phyloP scores from a whole-genome alignment of 2,888 invertebrate genomes.

The Acholoe squamosa region DNA sequence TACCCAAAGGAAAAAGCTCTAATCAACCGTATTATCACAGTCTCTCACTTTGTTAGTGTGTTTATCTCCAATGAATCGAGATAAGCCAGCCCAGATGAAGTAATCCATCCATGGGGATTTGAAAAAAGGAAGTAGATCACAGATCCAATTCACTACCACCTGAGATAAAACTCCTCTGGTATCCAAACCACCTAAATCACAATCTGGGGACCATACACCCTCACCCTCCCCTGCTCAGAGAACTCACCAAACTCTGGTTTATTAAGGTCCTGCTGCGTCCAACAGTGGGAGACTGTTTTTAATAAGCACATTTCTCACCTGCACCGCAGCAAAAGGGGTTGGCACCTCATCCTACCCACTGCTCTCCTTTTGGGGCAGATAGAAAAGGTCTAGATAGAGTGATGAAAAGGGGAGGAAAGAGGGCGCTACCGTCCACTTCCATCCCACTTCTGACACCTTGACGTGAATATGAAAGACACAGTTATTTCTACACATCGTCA shows the following conservation, averaged over 20 bases:
- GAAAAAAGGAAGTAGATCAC: too few species aligned
- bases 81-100: too few species aligned
- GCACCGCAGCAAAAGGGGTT: not conserved
- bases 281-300: conserved; percentile 20
- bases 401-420: not conserved
- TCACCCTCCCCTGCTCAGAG: not conserved
- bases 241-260: not conserved
- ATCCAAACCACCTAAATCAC: too few species aligned
- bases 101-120: too few species aligned
- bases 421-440: not conserved
- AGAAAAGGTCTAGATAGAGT: not conserved
- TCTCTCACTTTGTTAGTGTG: too few species aligned
- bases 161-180: too few species aligned
- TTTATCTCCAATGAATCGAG: too few species aligned
- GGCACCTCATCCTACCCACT: not conserved
- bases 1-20: not conserved
- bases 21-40: not conserved
- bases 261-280: not conserved
- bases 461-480: not conserved
- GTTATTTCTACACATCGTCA: not conserved
- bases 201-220: too few species aligned
- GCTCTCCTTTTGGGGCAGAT: not conserved
- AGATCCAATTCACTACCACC: too few species aligned
- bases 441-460: too few species aligned
- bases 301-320: conserved; percentile 24